phyloP scores from a whole-genome alignment of 2,888 invertebrate genomes.

The Peribatodes rhomboidaria region DNA sequence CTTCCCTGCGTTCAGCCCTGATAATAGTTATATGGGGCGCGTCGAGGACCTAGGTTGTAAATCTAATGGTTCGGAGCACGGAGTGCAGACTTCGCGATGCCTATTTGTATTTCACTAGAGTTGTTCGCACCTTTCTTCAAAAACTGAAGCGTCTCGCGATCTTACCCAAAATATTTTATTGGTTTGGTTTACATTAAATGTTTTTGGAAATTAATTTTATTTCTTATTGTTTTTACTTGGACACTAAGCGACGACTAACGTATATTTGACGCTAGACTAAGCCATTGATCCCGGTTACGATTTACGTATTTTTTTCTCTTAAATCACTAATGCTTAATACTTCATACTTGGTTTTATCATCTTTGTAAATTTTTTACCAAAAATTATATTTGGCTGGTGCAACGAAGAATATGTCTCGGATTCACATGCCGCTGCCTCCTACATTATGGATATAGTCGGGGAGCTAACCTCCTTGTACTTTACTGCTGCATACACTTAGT shows the following conservation, averaged over 20 bases:
- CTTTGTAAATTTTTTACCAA: slow-evolving; percentile 59
- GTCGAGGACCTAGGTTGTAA: slow-evolving; percentile 32
- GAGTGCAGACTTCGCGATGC: slow-evolving; percentile 64
- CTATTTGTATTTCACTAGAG: slow-evolving; percentile 49
- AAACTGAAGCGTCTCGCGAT: background rate
- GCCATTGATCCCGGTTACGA: no score
- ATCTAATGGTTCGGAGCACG: slow-evolving; percentile 72
- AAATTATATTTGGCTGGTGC: slow-evolving; percentile 77
- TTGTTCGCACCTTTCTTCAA: slow-evolving; percentile 34
- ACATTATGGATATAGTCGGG: slow-evolving; percentile 44
- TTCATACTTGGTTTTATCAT: slow-evolving; percentile 37
- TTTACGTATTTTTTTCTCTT: no score
- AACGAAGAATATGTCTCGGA: slow-evolving; percentile 72
- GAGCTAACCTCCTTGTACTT: slow-evolving; percentile 29
- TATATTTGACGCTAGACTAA: no score
- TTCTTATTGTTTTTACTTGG: no score
- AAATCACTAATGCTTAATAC: no score
- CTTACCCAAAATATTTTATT: no score
- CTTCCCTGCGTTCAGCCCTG: background rate
- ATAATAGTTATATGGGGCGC: slow-evolving; percentile 23
- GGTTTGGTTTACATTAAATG: no score
- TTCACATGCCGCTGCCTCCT: slow-evolving; percentile 53
- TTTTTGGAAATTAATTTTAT: no score
- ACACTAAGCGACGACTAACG: no score
- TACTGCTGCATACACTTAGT: background rate